Evolutionary conservation across 2,113 vertebrate species (phyloP).

Genomic region (Spheniscus mendiculus): DNA sequence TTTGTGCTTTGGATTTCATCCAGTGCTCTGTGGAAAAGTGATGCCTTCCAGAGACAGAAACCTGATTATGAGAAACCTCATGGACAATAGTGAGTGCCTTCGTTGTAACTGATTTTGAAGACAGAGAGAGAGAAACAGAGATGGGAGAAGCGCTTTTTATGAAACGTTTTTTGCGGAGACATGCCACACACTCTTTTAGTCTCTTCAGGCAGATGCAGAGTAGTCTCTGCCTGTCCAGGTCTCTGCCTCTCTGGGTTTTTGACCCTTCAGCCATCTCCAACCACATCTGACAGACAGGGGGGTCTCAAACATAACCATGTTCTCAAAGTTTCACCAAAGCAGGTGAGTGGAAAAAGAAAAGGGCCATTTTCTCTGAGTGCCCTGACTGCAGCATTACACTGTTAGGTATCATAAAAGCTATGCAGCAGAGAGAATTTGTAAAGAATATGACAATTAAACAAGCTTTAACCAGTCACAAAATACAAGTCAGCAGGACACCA

Average conservation of each 20-base stretch:
- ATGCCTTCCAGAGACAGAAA: conserved; percentile 66
- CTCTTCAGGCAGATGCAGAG: neutral
- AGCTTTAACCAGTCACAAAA: neutral
- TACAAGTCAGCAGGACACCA: neutral
- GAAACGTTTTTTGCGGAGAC: neutral
- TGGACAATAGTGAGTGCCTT: conserved; percentile 19
- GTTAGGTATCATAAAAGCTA: neutral
- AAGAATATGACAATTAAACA: neutral
- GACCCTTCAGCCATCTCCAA: neutral
- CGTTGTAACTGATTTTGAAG: conserved; percentile 46
- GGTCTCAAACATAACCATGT: neutral
- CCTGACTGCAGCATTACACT: fast-evolving
- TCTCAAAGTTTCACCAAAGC: neutral
- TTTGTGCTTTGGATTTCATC: conserved; percentile 62
- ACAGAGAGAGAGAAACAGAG: neutral
- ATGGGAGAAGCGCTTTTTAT: neutral
- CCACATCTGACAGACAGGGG: neutral
- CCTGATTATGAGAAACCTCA: conserved; percentile 51
- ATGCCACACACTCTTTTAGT: neutral
- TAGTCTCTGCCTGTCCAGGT: neutral
- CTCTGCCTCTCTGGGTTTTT: neutral
- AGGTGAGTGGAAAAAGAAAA: neutral
- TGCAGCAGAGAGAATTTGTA: neutral
- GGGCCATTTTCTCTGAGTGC: neutral
- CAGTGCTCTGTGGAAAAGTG: conserved; percentile 46